A percentile compares a stretch with the other conserved stretches of the same genome.
These are phyloP conservation scores for Clarias fuscus DNA, from an alignment of 2,797 vertebrate genomes.

Conservation along the genomic window DNA sequence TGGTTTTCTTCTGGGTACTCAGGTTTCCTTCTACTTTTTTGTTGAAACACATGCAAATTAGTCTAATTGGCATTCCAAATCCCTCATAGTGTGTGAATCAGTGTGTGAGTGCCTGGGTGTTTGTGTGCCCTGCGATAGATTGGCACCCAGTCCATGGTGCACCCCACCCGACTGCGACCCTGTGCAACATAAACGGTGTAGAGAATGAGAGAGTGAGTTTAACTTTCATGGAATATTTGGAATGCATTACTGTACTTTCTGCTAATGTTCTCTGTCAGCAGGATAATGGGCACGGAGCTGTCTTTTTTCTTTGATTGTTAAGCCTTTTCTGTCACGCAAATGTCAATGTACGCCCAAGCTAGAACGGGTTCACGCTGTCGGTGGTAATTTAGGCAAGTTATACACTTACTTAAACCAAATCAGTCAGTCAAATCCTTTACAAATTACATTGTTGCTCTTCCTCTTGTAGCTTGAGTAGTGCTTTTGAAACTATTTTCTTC, in stretches of 20 bases:
- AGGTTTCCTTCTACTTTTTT: too few relatives aligned
- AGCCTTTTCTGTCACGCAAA: neutral
- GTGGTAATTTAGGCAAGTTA: neutral
- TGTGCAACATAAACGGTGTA: too few relatives aligned
- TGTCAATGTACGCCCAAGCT: neutral
- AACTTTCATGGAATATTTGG: neutral
- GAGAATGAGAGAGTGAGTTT: neutral
- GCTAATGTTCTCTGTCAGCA: neutral
- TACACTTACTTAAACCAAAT: neutral
- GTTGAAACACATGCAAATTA: too few relatives aligned
- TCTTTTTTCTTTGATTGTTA: neutral
- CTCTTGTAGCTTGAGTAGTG: neutral
- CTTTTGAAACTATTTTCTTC: neutral
- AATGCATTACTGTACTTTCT: neutral
- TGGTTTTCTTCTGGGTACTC: too few relatives aligned
- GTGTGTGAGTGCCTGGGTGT: too few relatives aligned
- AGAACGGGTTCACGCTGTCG: too few relatives aligned
- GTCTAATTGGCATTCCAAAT: too few relatives aligned
- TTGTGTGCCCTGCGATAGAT: too few relatives aligned
- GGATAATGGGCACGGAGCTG: too few relatives aligned
- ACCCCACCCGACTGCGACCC: too few relatives aligned
- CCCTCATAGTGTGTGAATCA: too few relatives aligned
- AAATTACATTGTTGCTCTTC: neutral
- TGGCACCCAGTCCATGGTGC: too few relatives aligned
- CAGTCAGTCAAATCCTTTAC: neutral